phyloP scores from a whole-genome alignment of 2,888 invertebrate genomes.

The Chrysolina haemoptera region DNA sequence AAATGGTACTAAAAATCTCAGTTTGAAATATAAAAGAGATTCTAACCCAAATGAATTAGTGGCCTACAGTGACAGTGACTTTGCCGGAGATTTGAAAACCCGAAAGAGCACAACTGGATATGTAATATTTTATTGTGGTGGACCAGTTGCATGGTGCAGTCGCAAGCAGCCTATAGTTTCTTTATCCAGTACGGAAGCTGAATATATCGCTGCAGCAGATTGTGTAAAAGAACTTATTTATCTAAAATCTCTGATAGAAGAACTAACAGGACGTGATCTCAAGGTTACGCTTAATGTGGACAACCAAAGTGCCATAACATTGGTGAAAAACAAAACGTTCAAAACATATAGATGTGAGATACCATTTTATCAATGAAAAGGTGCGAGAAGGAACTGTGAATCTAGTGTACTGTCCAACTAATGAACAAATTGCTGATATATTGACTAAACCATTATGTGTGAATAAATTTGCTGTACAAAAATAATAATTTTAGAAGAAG shows the following conservation, averaged over 20 bases:
- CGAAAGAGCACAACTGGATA: slow-evolving; percentile 51
- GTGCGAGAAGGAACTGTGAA: background rate
- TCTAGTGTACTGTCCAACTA: background rate
- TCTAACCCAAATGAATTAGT: slow-evolving; percentile 1
- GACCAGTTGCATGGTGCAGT: slow-evolving; percentile 54
- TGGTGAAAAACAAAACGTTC: slow-evolving; percentile 13
- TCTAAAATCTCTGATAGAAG: slow-evolving; percentile 40
- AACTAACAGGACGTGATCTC: background rate
- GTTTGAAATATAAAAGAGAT: no score
- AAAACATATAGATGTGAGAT: slow-evolving; percentile 6
- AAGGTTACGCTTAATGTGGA: slow-evolving; percentile 17
- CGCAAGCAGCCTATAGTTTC: slow-evolving; percentile 54
- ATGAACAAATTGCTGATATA: background rate
- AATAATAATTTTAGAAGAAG: background rate
- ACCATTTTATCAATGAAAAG: background rate
- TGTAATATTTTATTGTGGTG: slow-evolving; percentile 46
- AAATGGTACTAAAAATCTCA: background rate
- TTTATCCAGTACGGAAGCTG: slow-evolving; percentile 55
- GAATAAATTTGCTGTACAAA: background rate
- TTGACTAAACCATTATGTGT: background rate
- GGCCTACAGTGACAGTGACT: slow-evolving; percentile 47
- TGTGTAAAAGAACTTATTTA: slow-evolving; percentile 50
- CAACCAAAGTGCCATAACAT: slow-evolving; percentile 19
- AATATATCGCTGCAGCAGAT: slow-evolving; percentile 50
- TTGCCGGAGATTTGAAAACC: slow-evolving; percentile 26